Evolutionary conservation across 2,797 vertebrate species (phyloP), one percentile per base, ranked within the genome.

Genomic region (Anabacerthia variegaticeps): DNA sequence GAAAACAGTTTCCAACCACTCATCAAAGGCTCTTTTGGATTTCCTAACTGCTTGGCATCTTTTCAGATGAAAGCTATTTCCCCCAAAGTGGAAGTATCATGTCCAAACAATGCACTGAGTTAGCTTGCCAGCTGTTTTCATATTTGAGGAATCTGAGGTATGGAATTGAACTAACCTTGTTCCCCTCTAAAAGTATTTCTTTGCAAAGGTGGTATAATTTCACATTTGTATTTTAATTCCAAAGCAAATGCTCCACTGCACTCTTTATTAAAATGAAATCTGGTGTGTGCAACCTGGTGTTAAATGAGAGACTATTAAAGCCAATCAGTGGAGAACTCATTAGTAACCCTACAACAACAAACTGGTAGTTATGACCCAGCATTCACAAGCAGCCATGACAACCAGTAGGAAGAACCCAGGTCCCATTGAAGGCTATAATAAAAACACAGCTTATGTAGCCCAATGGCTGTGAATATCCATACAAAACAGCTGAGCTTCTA

Each of bases 221-320:
- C 92, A 95, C 65, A 85, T 81, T 95, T 92, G 75, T 94, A 80
- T 92, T 95, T 97, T 95, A 89, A 95, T 92, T 96, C 90, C 88
- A 94, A 92, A 94, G 88, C 43, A 93, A 97, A 96, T 96, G 95
- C 88, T 96, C 71, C 94, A 78, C 37, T 95, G 93, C 88, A 80
- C 86, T 90, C 88, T 95, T 97, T 97, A 95, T 93, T 93, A 92
- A 97, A 95, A 97, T 96, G 88, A 93, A 96, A 97, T 94, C 85
- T 95, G 75, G 82, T 93, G 56, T 93, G 92, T 93, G 87, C 89
- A 93, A 91, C 95, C 91, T 96, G 81, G 81, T 93, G 87, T 85
- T 95, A 97, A 97, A 97, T 96, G 83, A 96, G 75, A 86, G 67
- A 92, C 94, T 96, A 96, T 97, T 96, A 97, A 96, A 97, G 59